A percentile compares a stretch with the other conserved stretches of the same genome.
Conservation (phyloP, 2,797 vertebrate species). For the Pangasius macronema region DNA sequence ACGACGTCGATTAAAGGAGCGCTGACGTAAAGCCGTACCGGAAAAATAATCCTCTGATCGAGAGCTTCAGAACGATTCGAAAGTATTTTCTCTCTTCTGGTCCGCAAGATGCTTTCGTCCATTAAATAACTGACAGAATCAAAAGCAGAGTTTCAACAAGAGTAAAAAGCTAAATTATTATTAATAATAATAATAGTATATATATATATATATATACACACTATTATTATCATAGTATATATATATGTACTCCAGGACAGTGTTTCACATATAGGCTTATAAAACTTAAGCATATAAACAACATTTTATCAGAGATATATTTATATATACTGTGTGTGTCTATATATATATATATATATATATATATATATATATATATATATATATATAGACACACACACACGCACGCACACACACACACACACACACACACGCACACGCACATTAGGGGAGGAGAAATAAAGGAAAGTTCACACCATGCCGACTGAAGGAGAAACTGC, state of each 20-base stretch:
- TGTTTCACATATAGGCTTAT: conserved; percentile 85
- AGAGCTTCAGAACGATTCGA: neutral
- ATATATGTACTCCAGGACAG: conserved; percentile 68
- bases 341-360: neutral
- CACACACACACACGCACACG: conserved; percentile 64
- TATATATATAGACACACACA: neutral
- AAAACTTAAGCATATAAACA: conserved; percentile 84
- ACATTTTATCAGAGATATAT: conserved; percentile 25
- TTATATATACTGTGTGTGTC: conserved; percentile 76
- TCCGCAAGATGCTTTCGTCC: conserved; percentile 13
- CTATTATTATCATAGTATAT: no score
- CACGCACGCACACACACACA: conserved; percentile 62
- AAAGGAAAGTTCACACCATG: conserved; percentile 80
- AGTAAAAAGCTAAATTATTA: conserved; percentile 69
- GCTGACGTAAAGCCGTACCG: neutral
- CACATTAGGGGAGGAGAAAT: conserved; percentile 48
- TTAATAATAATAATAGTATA: conserved; percentile 56
- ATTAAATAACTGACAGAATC: conserved; percentile 73
- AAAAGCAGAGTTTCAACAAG: conserved; percentile 62
- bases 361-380: no score
- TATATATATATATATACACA: conserved; percentile 59
- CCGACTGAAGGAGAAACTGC: conserved; percentile 78
- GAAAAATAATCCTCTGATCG: neutral
- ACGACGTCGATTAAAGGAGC: neutral
- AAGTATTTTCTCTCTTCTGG: neutral